Percentiles rank a stretch among this genome's conserved stretches.
Evolutionary conservation across 2,797 vertebrate genomes (phyloP).

Genomic region (Chloroceryle inda): DNA sequence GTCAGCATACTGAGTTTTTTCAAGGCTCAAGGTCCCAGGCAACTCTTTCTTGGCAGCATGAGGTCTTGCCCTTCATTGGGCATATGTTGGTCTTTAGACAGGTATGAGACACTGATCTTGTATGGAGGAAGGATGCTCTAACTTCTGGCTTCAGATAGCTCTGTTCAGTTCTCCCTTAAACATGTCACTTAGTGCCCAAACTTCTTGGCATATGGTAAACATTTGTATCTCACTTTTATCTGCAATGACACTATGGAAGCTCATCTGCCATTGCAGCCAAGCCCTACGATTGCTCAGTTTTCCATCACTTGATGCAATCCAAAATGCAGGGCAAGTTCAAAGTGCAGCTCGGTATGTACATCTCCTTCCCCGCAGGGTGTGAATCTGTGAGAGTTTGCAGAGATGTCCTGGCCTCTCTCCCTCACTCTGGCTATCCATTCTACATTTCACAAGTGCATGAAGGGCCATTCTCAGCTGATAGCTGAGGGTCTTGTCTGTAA

Average conservation of each 20-base stretch:
- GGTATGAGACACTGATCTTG: not conserved
- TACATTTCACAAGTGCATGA: rapidly evolving
- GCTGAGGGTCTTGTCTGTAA: not conserved
- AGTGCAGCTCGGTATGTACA: not conserved
- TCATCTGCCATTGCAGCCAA: not conserved
- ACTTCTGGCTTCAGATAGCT: not conserved
- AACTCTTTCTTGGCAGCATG: rapidly evolving
- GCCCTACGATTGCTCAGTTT: not conserved
- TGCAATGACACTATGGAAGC: not conserved
- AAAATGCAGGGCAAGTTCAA: not conserved
- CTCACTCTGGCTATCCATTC: not conserved
- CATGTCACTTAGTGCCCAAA: not conserved
- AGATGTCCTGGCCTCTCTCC: not conserved
- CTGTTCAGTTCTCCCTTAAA: not conserved
- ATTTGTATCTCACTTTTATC: not conserved
- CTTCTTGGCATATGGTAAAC: not conserved
- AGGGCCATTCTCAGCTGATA: not conserved
- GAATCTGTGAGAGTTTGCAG: not conserved
- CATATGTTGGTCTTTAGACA: rapidly evolving
- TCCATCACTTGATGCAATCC: not conserved
- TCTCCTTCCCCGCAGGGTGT: not conserved
- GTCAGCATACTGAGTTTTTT: not conserved
- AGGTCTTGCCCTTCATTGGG: not conserved
- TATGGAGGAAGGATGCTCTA: not conserved
- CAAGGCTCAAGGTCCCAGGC: not conserved